Conservation (phyloP, 2,888 invertebrate genomes). For the Acleris holmiana region DNA sequence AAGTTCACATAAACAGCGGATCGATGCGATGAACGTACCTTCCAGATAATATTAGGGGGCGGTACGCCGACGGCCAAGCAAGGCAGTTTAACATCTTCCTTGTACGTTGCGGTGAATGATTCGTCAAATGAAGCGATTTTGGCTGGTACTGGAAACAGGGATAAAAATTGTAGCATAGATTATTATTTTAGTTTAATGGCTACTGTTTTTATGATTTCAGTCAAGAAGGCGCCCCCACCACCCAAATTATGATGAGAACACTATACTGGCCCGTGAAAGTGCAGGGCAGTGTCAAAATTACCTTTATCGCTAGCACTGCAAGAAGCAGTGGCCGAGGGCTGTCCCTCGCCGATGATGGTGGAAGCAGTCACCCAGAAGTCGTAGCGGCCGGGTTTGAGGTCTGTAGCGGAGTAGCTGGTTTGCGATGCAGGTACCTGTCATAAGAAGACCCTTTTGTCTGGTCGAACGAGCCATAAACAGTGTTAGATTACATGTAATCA, state of each 20-base stretch:
- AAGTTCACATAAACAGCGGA: not conserved
- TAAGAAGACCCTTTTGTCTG: not conserved
- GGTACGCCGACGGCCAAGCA: slow-evolving; percentile 97
- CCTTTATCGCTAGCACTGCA: slow-evolving; percentile 93
- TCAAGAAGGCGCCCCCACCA: too few relatives aligned
- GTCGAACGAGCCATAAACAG: too few relatives aligned
- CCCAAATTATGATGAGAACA: too few relatives aligned
- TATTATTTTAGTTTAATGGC: too few relatives aligned
- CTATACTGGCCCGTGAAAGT: too few relatives aligned
- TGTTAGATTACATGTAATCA: too few relatives aligned
- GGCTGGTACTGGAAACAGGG: slow-evolving; percentile 89
- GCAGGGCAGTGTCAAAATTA: slow-evolving; percentile 49
- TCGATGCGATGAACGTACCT: slow-evolving; percentile 71
- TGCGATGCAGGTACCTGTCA: slow-evolving; percentile 89
- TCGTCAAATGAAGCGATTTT: slow-evolving; percentile 98
- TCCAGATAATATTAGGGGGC: slow-evolving; percentile 95
- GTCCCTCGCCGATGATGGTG: slow-evolving; percentile 97
- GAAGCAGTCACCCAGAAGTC: slow-evolving; percentile 98
- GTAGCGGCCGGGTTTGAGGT: slow-evolving; percentile 92
- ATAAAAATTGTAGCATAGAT: not conserved
- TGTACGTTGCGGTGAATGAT: slow-evolving; percentile 95
- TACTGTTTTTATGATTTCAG: too few relatives aligned
- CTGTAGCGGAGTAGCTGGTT: slow-evolving; percentile 94
- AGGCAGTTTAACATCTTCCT: slow-evolving; percentile 95
- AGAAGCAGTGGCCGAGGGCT: slow-evolving; percentile 93